A percentile compares a stretch with the other conserved stretches of the same genome.
phyloP scores from a whole-genome alignment of 2,113 vertebrate species.

The Platysternon megacephalum region DNA sequence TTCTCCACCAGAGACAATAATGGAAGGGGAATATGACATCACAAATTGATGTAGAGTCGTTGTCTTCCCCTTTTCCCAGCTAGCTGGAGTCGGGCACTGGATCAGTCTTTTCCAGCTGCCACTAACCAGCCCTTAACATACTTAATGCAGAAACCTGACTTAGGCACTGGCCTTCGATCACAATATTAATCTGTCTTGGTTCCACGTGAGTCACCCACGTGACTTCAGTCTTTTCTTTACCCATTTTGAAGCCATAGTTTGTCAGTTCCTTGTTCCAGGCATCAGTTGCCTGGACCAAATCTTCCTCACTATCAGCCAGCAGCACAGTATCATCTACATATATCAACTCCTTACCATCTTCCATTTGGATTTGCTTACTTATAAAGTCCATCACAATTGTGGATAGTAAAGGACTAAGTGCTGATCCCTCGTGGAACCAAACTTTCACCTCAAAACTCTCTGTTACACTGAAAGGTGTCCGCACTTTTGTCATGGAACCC shows the following conservation, averaged over 20 bases:
- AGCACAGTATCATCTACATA: not conserved
- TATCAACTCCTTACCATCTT: not conserved
- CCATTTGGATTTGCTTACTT: not conserved
- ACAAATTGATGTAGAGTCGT: not conserved
- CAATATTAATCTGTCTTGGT: not conserved
- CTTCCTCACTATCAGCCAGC: not conserved
- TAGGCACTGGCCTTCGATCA: not conserved
- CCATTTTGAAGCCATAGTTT: not conserved
- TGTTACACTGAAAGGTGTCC: not conserved
- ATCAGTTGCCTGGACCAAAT: not conserved
- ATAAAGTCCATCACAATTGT: not conserved
- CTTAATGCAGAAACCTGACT: not conserved
- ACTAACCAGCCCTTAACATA: not conserved
- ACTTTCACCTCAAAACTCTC: not conserved
- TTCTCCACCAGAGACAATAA: not conserved
- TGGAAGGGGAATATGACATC: not conserved
- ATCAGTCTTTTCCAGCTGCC: not conserved
- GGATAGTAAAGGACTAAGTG: not conserved
- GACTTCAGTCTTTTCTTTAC: not conserved
- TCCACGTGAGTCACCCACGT: not conserved
- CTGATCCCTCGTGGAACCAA: not conserved
- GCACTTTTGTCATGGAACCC: not conserved
- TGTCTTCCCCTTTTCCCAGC: not conserved
- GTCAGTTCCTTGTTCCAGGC: not conserved
- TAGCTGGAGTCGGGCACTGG: not conserved